These are phyloP conservation scores for Leucania comma DNA, from an alignment of 2,888 invertebrate species.

Conservation along the genomic window DNA sequence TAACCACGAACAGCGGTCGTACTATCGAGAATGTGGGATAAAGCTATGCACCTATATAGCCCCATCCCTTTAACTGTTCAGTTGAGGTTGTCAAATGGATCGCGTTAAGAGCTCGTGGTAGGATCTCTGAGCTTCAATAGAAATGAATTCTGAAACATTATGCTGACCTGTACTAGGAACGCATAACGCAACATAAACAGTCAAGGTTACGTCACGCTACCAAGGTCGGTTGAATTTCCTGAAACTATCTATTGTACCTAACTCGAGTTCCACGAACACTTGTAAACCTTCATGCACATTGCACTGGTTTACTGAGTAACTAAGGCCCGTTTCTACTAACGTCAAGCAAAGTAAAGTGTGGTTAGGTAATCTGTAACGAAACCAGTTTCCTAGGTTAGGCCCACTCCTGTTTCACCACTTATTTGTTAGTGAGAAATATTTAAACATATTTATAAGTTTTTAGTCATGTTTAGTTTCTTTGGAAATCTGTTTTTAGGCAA, in stretches of 20 bases:
- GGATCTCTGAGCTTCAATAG: background rate
- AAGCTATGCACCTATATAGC: too few relatives aligned
- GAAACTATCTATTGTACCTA: conserved; percentile 4
- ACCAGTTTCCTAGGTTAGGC: too few relatives aligned
- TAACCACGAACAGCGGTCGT: too few relatives aligned
- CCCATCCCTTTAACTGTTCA: too few relatives aligned
- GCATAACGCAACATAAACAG: background rate
- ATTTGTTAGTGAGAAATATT: background rate
- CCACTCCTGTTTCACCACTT: background rate
- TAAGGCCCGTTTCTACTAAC: background rate
- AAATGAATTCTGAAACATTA: background rate
- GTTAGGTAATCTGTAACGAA: background rate
- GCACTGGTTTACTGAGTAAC: background rate
- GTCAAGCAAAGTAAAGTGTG: background rate
- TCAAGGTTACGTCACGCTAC: conserved; percentile 34
- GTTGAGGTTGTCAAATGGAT: too few relatives aligned
- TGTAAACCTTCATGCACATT: background rate
- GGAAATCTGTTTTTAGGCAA: too few relatives aligned
- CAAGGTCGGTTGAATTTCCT: background rate
- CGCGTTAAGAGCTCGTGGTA: too few relatives aligned
- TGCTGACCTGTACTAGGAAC: background rate
- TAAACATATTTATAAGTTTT: too few relatives aligned
- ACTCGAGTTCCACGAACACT: background rate
- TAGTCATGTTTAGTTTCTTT: too few relatives aligned
- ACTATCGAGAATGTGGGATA: too few relatives aligned